Base-by-base conservation (phyloP, 1,140 invertebrate genomes). In the Cryptotermes secundus region DNA sequence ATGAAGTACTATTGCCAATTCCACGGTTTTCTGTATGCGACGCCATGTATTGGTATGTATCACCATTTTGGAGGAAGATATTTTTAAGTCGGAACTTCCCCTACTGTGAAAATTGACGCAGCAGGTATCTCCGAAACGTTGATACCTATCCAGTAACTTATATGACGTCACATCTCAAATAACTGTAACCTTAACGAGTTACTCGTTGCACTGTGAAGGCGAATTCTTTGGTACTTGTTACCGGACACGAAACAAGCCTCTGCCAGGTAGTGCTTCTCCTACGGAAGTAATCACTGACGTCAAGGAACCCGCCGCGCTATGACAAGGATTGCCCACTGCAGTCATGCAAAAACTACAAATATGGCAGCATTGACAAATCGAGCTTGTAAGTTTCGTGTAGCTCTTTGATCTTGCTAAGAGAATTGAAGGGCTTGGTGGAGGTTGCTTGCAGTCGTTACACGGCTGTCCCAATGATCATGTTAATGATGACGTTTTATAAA, bases 401-500 rank as follows among this genome's bases (percentile, higher is more conserved):
- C 34, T 24, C 34, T 81, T 81, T 45, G 19, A 19, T 10, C 34
- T 7, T 38, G 80, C 35, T 35, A 81, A 31, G 1, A 80, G 16
- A 34, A 24, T 1, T 79, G 79, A 79, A 59, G 53, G 53, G 53
- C 53, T 14, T 14, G 26, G 53, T 22, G 26, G 6, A 19, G 80
- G 26, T n/a, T 81, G 26, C 59, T 72, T 72, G 16, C 1, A 72
- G n/a, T 72, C 59, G 59, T 72, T 72, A 72, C 59, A 72, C 59
- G 35, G 34, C 35, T 35, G 34, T 81, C 26, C 80, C 35, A 19
- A 36, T 36, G 34, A 38, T 49, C 16, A 49, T 35, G 42, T 35
- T 81, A 36, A 81, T 81, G 80, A 81, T 36, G 80, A 45, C 42
- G 42, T 45, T 81, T 81, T 81, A 81, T 81, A 35, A 81, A 81